Evolutionary conservation across 2,797 vertebrate genomes (phyloP).

Genomic region (Scolopax bukidnonensis): DNA sequence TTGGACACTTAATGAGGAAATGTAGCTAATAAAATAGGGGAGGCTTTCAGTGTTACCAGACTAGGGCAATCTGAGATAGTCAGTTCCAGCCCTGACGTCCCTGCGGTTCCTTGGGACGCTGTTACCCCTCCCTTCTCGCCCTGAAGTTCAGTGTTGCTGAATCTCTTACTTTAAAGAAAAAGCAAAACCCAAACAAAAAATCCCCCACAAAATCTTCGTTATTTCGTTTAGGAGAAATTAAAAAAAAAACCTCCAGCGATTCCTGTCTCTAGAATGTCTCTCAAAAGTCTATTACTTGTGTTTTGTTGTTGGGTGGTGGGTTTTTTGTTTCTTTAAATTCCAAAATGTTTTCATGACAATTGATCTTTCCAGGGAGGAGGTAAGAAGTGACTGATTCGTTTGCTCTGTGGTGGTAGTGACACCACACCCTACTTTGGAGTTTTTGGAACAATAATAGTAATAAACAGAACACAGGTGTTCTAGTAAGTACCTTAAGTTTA

Average conservation of each 20-base stretch:
- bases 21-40: fast-evolving
- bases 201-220: too few species aligned
- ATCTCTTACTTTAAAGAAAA: too few species aligned
- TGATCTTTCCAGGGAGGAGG: background rate
- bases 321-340: too few species aligned
- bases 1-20: background rate
- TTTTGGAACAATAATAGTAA: background rate
- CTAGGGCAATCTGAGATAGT: too few species aligned
- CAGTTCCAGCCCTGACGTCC: too few species aligned
- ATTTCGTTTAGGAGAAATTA: background rate
- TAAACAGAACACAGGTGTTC: background rate
- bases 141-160: fast-evolving
- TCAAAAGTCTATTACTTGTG: background rate
- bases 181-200: background rate
- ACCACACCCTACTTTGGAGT: too few species aligned
- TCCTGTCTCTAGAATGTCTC: too few species aligned
- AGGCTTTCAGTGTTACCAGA: fast-evolving
- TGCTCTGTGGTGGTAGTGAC: background rate
- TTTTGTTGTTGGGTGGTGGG: background rate
- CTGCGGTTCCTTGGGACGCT: fast-evolving
- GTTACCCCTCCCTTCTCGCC: fast-evolving
- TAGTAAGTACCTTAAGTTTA: background rate
- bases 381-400: background rate
- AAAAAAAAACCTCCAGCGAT: background rate
- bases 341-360: fast-evolving